A percentile compares a stretch with the other conserved stretches of the same genome.
Evolutionary conservation across 2,113 vertebrate genomes (phyloP).

Genomic region (Platysternon megacephalum): DNA sequence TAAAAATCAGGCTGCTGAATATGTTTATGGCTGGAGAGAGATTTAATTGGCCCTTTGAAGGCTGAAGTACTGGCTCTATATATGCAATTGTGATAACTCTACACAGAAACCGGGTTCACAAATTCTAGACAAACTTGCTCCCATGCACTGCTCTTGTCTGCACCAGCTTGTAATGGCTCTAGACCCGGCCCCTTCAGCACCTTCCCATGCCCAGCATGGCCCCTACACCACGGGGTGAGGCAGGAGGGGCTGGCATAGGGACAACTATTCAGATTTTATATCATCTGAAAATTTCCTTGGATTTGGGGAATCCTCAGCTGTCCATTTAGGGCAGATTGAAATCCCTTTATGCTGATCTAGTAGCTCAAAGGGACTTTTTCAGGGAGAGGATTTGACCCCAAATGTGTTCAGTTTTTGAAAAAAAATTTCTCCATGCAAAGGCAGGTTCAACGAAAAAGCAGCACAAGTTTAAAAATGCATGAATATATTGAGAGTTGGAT

Average conservation of each 20-base stretch:
- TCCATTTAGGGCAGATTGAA: neutral
- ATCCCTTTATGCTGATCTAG: neutral
- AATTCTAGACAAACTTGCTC: no score
- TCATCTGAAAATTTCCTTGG: neutral
- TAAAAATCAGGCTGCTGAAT: neutral
- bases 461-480: neutral
- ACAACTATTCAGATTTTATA: neutral
- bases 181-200: neutral
- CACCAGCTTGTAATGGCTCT: neutral
- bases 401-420: slow-evolving; percentile 11
- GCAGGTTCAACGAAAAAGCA: neutral
- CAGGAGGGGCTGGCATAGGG: neutral
- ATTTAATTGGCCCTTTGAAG: neutral
- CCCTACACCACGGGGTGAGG: neutral
- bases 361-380: neutral
- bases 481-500: neutral
- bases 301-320: neutral
- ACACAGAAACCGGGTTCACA: neutral
- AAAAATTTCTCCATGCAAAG: slow-evolving; percentile 2
- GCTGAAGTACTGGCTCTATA: neutral
- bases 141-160: neutral
- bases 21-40: neutral
- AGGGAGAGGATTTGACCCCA: neutral
- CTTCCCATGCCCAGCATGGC: neutral
- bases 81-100: neutral